Conservation (phyloP, 1,140 invertebrate species). For the Druon quercuslanigerum region DNA sequence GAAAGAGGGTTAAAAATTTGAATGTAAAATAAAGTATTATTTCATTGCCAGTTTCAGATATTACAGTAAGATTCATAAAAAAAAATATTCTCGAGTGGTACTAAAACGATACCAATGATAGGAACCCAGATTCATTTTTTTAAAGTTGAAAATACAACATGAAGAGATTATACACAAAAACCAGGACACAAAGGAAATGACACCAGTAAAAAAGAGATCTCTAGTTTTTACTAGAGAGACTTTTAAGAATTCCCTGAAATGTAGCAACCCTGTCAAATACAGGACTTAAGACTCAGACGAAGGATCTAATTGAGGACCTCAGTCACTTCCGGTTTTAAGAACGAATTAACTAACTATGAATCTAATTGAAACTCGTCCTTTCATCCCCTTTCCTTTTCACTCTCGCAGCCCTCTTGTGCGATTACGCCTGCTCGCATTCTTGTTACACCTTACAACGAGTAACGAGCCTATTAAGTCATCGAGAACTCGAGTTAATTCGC, state of each 20-base stretch:
- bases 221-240: neutral
- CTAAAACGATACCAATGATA: no score
- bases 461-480: conserved; percentile 28
- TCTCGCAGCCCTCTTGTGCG: conserved; percentile 15
- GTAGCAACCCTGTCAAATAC: neutral
- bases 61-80: no score
- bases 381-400: neutral
- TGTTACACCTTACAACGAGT: conserved; percentile 30
- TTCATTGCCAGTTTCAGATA: no score
- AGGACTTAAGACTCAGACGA: neutral
- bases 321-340: neutral
- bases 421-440: conserved; percentile 25
- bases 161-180: no score
- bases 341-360: neutral
- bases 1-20: no score
- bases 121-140: no score
- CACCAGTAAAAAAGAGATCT: no score
- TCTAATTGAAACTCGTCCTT: neutral
- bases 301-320: neutral
- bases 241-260: neutral
- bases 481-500: conserved; percentile 20
- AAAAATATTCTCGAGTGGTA: no score
- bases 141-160: no score
- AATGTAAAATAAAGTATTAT: no score
- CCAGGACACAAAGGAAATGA: no score